Evolutionary conservation across 2,888 invertebrate species (phyloP), one percentile per base, ranked within the genome.

Genomic region (Zele albiditarsus): DNA sequence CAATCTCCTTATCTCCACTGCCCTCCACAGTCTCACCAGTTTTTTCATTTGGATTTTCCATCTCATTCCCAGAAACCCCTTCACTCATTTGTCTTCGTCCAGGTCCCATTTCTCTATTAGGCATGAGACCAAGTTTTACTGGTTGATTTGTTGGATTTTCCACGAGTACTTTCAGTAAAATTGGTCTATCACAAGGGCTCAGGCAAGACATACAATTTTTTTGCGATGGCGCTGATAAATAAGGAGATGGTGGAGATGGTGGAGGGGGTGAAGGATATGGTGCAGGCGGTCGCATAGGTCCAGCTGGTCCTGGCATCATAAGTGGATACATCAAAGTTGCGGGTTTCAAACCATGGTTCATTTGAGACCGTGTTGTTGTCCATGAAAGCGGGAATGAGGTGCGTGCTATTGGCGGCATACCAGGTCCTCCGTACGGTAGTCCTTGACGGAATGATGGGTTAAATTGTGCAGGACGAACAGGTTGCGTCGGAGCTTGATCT

Each of bases 131-230:
- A 1, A 77, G 23, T 16, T 70, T 72, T 23, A 76, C 42, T 0
- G 77, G 80, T 27, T 76, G 71, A 33, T 75, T 57, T n/a, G 74
- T 31, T 46, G 76, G 53, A 6, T 77, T 77, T 10, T 77, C 73
- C 16, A 81, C 38, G 0, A 73, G 16, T 20, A 81, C 74, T 57
- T 77, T 73, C 1, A 68, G n/a, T 49, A 68, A 49, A 68, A 80
- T 74, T 31, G 79, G 78, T 63, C 62, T 75, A n/a, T 80, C 77
- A 46, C 77, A 80, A 27, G 71, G 60, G 2, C 42, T 69, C 14
- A 25, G 42, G 49, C 73, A 78, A 23, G 53, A 2, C 23, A 23
- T 14, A 33, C 57, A 53, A 14, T 31, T 28, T 62, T 62, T 23
- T 27, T 33, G 4, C 2, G 33, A 10, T 20, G 20, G 5, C 4